Evolutionary conservation across 2,797 vertebrate species (phyloP).

Genomic region (Darevskia nairensis): DNA sequence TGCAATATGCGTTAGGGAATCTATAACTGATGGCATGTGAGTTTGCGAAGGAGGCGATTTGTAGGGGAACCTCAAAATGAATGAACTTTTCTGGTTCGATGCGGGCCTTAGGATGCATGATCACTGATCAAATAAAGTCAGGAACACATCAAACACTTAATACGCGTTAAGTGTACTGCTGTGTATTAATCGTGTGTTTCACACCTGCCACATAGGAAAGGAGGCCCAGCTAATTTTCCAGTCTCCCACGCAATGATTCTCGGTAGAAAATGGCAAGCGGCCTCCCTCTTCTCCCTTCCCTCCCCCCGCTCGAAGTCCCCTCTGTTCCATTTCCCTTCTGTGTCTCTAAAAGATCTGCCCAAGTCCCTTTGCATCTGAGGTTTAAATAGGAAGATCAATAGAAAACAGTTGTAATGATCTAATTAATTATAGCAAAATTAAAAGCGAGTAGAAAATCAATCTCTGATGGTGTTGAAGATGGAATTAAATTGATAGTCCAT

Average conservation of each 20-base stretch:
- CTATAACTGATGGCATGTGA: neutral
- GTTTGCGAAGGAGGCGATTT: neutral
- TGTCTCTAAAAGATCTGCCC: conserved; percentile 76
- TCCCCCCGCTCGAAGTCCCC: conserved; percentile 2
- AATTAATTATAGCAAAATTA: conserved; percentile 99
- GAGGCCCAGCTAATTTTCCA: conserved; percentile 23
- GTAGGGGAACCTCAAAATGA: neutral
- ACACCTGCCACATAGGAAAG: conserved; percentile 19
- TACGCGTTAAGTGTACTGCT: neutral
- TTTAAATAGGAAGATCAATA: conserved; percentile 94
- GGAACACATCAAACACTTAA: neutral
- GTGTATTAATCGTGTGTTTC: neutral
- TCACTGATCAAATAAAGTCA: neutral
- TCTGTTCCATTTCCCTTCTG: conserved; percentile 69
- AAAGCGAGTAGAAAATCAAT: conserved; percentile 99
- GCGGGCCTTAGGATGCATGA: too few species aligned
- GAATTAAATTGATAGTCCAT: conserved; percentile 98
- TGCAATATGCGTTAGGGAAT: neutral
- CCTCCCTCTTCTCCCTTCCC: neutral
- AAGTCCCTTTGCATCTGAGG: conserved; percentile 86
- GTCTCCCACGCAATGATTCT: conserved; percentile 26
- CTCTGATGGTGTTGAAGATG: conserved; percentile 96
- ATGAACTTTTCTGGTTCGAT: neutral
- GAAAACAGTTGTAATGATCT: conserved; percentile 98
- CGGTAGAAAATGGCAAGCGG: conserved; percentile 35